Base-by-base conservation (phyloP, 2,113 vertebrate genomes). In the Anguilla rostrata region DNA sequence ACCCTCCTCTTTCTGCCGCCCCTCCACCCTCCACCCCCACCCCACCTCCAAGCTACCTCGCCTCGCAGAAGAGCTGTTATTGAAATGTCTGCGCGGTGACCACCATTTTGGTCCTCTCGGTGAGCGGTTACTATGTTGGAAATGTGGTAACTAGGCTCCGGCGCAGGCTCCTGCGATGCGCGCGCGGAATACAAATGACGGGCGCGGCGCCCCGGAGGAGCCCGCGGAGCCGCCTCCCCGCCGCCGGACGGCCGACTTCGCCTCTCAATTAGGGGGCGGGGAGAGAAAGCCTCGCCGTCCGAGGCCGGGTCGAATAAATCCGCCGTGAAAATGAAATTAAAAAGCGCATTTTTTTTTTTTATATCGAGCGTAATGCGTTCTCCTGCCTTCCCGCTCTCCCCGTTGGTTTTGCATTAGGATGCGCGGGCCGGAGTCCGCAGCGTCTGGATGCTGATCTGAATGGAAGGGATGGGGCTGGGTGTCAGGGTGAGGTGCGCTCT, bases 141-240 rank as follows among this genome's bases (percentile, higher is more conserved):
- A 86, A 87, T 83, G 87, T 87, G 91, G 87, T 89, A 89, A 89
- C 88, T 60, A 89, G 87, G 88, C 90, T 87, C 84, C 63, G 88
- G 86, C 84, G 86, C 85, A 88, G 86, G 87, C 83, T 84, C 84
- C 89, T 89, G 86, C 79, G 81, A 78, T 40, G 83, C 89, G 88
- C 85, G 87, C 85, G 81, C 71, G 26, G 92, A 87, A 91, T 91
- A 92, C 87, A 88, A 91, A 92, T 91, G 83, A 89, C 71, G 46
- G 82, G 82, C 56, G 46, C 78, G 34, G 86, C 83, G 83, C 82
- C 79, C 85, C 78, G 75, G 84, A 88, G 88, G 87, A 89, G 80
- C 53, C 0, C 11, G 78, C 0, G 16, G 29, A 84, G 78, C 40
- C 2, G 63, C 39, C 84, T 39, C 18, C 81, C 81, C 34, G 40